Percentiles rank a stretch among this genome's conserved stretches.
These are phyloP conservation scores for Cephus rjabovi DNA, from an alignment of 2,888 invertebrate genomes.

Conservation along the genomic window DNA sequence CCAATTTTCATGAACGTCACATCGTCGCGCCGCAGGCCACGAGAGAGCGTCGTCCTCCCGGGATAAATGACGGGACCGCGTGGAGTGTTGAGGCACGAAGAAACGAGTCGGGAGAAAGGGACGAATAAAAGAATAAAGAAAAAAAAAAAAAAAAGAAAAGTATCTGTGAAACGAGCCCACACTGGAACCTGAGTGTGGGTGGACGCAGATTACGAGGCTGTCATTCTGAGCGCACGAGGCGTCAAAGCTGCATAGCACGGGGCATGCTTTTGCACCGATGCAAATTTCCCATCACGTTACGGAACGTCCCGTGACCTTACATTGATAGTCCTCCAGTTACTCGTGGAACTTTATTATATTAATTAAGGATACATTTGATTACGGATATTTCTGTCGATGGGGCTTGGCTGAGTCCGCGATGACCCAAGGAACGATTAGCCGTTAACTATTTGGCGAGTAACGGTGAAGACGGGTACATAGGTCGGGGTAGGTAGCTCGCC, in stretches of 20 bases:
- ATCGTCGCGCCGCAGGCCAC: neutral
- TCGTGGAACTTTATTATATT: neutral
- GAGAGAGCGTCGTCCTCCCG: conserved; percentile 13
- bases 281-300: conserved; percentile 31
- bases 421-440: conserved; percentile 18
- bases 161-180: neutral
- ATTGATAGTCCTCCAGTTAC: neutral
- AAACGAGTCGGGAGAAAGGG: conserved; percentile 10
- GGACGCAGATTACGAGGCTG: conserved; percentile 26
- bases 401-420: neutral
- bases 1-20: conserved; percentile 4
- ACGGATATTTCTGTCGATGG: neutral
- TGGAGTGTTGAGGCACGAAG: conserved; percentile 15
- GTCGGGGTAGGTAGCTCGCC: neutral
- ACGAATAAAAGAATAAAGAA: conserved; percentile 15
- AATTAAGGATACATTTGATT: neutral
- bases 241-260: conserved; percentile 9
- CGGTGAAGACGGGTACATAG: conserved; percentile 17
- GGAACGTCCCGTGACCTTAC: neutral
- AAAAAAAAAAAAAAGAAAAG: conserved; percentile 9
- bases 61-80: conserved; percentile 45
- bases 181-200: neutral
- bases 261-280: conserved; percentile 35
- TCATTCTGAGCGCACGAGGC: conserved; percentile 24
- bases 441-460: conserved; percentile 46